Percentiles rank a stretch among this genome's conserved stretches.
Conservation (phyloP, 2,113 vertebrate genomes). For the Echinops telfairi region DNA sequence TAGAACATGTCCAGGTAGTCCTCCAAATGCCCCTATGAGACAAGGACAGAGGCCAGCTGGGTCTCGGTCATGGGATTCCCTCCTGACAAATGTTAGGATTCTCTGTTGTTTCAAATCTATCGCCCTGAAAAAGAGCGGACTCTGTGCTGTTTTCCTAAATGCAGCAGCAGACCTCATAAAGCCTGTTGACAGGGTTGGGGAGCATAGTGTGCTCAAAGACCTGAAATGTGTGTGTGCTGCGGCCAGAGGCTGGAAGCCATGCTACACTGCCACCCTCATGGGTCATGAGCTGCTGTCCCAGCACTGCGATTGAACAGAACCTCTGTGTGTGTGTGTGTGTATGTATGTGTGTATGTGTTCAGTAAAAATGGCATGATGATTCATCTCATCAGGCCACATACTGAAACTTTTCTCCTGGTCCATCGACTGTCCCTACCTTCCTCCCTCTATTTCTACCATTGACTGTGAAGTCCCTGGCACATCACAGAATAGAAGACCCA, state of each 20-base stretch:
- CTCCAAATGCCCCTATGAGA: background rate
- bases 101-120: background rate
- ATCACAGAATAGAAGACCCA: constrained; percentile 9
- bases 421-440: background rate
- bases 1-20: background rate
- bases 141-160: background rate
- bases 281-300: background rate
- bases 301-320: background rate
- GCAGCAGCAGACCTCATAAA: background rate
- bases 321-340: background rate
- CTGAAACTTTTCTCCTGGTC: background rate
- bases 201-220: background rate
- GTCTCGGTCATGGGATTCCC: background rate
- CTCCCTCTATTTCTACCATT: background rate
- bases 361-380: background rate
- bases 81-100: constrained; percentile 10
- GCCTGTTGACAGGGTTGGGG: background rate
- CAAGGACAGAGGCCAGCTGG: background rate
- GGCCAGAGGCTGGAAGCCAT: background rate
- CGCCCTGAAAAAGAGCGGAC: background rate
- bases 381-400: background rate
- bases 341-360: background rate
- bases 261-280: background rate
- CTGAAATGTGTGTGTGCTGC: background rate
- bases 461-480: background rate